These are phyloP conservation scores for Amazona guildingii DNA, from an alignment of 2,113 vertebrate genomes.

Conservation along the genomic window DNA sequence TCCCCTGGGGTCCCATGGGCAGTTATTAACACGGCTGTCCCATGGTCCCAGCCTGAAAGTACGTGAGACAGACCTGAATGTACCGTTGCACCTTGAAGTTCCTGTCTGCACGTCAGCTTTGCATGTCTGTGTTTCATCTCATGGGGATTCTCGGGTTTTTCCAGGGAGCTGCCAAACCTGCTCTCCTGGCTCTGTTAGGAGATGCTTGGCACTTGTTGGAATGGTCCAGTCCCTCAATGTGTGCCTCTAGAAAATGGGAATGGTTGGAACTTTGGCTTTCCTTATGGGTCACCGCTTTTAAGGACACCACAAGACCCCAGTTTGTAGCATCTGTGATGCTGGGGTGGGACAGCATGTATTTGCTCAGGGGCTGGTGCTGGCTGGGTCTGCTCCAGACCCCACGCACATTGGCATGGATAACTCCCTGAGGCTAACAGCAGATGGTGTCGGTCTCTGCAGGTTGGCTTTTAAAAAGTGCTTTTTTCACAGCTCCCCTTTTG, in stretches of 20 bases:
- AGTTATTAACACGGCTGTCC: neutral
- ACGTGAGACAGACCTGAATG: accelerated
- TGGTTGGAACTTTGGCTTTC: neutral
- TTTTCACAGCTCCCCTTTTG: neutral
- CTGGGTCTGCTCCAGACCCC: neutral
- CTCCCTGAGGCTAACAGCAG: neutral
- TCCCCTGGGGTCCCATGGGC: accelerated
- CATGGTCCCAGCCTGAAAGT: neutral
- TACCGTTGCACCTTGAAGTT: accelerated
- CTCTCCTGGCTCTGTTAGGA: neutral
- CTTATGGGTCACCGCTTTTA: neutral
- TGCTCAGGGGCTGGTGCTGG: neutral
- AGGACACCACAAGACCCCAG: neutral
- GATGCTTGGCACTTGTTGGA: neutral
- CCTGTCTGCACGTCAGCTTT: accelerated
- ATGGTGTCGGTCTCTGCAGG: neutral
- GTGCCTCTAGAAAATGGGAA: neutral
- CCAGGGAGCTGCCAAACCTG: neutral
- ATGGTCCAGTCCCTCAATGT: accelerated
- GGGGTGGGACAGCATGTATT: neutral
- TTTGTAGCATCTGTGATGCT: neutral
- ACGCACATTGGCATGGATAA: accelerated
- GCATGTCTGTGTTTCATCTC: accelerated
- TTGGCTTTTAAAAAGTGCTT: neutral
- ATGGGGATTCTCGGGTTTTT: neutral